Evolutionary conservation across 2,113 vertebrate species (phyloP).

Genomic region (Physeter macrocephalus): DNA sequence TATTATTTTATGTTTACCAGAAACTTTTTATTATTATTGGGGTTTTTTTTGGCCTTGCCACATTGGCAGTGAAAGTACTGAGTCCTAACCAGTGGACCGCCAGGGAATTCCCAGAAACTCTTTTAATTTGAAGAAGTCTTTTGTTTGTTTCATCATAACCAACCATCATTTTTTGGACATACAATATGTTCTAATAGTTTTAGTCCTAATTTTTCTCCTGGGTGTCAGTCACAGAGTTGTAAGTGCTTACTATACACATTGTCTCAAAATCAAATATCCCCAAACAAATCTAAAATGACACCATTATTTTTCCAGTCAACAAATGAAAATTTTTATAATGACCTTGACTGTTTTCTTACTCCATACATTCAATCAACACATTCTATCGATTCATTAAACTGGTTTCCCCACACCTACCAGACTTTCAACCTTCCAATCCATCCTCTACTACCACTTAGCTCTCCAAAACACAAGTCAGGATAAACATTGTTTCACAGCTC

Average conservation of each 20-base stretch:
- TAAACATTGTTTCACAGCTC: background rate
- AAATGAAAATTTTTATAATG: background rate
- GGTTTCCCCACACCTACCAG: background rate
- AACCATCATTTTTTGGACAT: background rate
- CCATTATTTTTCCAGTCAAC: background rate
- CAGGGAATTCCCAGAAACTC: too few relatives aligned
- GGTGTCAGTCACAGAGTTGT: background rate
- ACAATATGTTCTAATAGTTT: background rate
- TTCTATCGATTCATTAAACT: background rate
- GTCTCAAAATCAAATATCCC: background rate
- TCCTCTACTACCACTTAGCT: background rate
- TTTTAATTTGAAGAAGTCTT: background rate
- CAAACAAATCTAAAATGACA: background rate
- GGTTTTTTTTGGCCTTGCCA: too few relatives aligned
- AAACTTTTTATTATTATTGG: background rate
- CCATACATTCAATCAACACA: background rate
- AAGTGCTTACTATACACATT: background rate
- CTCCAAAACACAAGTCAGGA: background rate
- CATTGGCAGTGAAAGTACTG: too few relatives aligned
- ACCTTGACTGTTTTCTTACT: background rate
- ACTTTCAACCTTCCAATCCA: background rate
- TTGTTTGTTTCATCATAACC: background rate
- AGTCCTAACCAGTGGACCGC: too few relatives aligned
- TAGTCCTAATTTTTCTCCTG: background rate
- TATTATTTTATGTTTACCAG: background rate